phyloP scores from a whole-genome alignment of 2,113 vertebrate species.

The Sander vitreus region DNA sequence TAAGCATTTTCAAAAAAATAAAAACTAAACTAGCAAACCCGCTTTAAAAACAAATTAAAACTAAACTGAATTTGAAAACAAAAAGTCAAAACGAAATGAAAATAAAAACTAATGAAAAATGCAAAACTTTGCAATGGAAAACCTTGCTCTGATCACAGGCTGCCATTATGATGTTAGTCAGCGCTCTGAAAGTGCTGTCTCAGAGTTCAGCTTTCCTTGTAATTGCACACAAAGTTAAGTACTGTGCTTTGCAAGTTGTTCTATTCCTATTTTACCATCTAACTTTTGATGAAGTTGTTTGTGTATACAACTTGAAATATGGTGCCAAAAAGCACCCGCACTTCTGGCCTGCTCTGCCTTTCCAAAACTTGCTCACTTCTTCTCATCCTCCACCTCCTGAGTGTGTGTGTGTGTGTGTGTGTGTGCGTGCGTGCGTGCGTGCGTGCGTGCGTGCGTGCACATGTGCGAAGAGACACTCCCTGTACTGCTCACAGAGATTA shows the following conservation, averaged over 20 bases:
- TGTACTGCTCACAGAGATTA: conserved; percentile 79
- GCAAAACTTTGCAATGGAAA: too few species aligned
- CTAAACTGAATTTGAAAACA: too few species aligned
- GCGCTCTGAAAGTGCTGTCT: background rate
- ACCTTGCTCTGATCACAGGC: background rate
- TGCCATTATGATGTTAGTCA: conserved; percentile 8
- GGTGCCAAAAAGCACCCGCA: conserved; percentile 26
- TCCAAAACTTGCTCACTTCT: conserved; percentile 33
- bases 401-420: conserved; percentile 13
- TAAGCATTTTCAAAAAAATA: too few species aligned
- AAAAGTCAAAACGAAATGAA: too few species aligned
- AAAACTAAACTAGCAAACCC: too few species aligned
- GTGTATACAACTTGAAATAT: conserved; percentile 44
- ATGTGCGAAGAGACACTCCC: conserved; percentile 56
- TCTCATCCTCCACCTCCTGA: conserved; percentile 21
- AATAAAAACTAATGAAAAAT: too few species aligned
- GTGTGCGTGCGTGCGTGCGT: background rate
- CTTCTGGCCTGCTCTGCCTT: conserved; percentile 20
- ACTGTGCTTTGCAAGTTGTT: conserved; percentile 13
- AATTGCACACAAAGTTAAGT: conserved; percentile 25
- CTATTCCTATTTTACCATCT: conserved; percentile 27
- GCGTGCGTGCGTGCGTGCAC: background rate
- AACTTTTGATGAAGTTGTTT: conserved; percentile 59
- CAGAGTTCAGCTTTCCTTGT: background rate
- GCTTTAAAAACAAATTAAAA: too few species aligned